Percentiles rank a stretch among this genome's conserved stretches.
phyloP scores from a whole-genome alignment of 2,797 vertebrate species.

The Acridotheres tristis region DNA sequence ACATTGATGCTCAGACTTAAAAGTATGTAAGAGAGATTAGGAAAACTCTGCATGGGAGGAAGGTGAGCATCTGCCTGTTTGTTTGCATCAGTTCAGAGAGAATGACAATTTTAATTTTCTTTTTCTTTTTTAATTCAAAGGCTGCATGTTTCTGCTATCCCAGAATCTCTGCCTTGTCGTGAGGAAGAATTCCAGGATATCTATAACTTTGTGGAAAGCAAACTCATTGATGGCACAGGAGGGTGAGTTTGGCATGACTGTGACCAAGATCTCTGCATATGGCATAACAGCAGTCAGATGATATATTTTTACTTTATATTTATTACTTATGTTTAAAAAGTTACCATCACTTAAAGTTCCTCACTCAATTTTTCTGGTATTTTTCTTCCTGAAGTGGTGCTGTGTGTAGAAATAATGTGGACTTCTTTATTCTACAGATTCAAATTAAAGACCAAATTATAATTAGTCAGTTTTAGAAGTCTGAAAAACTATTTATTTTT shows the following conservation, averaged over 20 bases:
- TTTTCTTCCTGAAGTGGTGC: background rate
- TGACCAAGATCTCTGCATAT: background rate
- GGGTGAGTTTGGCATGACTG: conserved; percentile 81
- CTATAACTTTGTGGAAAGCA: conserved; percentile 96
- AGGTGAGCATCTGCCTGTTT: background rate
- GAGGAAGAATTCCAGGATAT: conserved; percentile 97
- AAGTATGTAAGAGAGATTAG: background rate
- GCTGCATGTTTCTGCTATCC: conserved; percentile 91
- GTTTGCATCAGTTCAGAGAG: background rate
- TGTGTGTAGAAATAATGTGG: background rate
- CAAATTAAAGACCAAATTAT: background rate
- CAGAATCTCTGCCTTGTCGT: conserved; percentile 92
- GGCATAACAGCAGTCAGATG: background rate
- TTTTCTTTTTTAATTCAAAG: conserved; percentile 65
- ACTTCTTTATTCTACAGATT: background rate
- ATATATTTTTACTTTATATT: background rate
- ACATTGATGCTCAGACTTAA: background rate
- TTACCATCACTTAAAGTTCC: background rate
- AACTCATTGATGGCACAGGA: conserved; percentile 89
- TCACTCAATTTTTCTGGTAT: background rate
- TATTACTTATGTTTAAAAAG: background rate
- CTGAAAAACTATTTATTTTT: background rate
- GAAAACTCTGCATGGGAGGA: background rate
- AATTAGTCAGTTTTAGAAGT: background rate
- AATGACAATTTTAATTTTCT: background rate